Evolutionary conservation across 1,140 invertebrate genomes (phyloP).

Genomic region (Trialeurodes vaporariorum): DNA sequence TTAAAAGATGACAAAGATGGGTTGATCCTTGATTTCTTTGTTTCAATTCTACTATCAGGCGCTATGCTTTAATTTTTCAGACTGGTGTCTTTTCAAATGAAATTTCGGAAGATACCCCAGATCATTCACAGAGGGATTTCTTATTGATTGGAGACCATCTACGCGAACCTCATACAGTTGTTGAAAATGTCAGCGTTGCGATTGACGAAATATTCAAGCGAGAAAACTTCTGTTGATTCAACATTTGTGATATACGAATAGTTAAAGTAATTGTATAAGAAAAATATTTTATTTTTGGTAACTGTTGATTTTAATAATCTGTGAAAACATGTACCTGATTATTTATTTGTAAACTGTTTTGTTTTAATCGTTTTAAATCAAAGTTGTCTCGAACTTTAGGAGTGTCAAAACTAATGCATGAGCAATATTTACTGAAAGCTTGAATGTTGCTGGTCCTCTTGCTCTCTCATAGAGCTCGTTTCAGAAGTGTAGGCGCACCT

Average conservation of each 20-base stretch:
- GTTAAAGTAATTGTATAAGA: background rate
- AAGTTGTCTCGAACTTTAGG: too few relatives aligned
- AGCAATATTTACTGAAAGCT: too few relatives aligned
- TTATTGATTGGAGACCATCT: conserved; percentile 40
- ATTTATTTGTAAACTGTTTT: too few relatives aligned
- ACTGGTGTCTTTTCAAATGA: conserved; percentile 35
- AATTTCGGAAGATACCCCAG: conserved; percentile 26
- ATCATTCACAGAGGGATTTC: conserved; percentile 38
- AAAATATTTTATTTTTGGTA: background rate
- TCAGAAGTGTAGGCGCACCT: too few relatives aligned
- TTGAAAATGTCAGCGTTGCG: conserved; percentile 41
- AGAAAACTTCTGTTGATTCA: conserved; percentile 33
- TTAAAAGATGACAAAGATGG: too few relatives aligned
- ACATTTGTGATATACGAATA: background rate
- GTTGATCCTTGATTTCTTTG: too few relatives aligned
- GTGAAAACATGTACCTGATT: background rate
- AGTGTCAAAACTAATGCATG: too few relatives aligned
- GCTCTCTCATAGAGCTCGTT: too few relatives aligned
- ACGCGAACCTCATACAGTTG: conserved; percentile 38
- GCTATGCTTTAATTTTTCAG: conserved; percentile 26
- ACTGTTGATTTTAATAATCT: background rate
- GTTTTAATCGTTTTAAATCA: too few relatives aligned
- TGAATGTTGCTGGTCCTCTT: too few relatives aligned
- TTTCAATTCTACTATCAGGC: too few relatives aligned
- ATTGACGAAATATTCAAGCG: conserved; percentile 41